Conservation (phyloP, 2,113 vertebrate genomes). For the Cercopithecus mona region DNA sequence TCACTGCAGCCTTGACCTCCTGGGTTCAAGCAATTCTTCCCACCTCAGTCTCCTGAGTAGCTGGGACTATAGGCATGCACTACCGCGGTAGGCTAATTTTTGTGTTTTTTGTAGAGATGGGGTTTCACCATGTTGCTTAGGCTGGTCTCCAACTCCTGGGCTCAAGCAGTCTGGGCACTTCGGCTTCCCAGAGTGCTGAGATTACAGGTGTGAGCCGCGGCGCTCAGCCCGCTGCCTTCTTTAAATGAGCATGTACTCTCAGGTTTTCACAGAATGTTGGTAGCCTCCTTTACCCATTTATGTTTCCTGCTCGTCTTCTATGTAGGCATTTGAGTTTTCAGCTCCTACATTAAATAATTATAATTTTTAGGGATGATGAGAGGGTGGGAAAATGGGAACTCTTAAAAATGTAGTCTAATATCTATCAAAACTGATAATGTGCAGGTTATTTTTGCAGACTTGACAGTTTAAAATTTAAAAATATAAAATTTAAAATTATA, state of each 20-base stretch:
- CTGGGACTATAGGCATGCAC: too few relatives aligned
- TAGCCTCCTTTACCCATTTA: background rate
- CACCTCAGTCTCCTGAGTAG: too few relatives aligned
- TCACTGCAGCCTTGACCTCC: too few relatives aligned
- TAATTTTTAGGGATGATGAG: background rate
- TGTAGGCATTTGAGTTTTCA: background rate
- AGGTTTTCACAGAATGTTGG: background rate
- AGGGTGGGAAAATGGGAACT: background rate
- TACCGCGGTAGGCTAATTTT: too few relatives aligned
- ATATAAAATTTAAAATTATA: background rate
- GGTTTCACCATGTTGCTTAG: too few relatives aligned
- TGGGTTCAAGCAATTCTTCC: too few relatives aligned
- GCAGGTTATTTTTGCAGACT: background rate
- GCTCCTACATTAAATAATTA: background rate
- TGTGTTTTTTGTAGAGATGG: too few relatives aligned
- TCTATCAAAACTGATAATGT: constrained; percentile 1
- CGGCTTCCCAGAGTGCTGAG: too few relatives aligned
- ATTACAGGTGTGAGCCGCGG: too few relatives aligned
- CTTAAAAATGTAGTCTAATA: background rate
- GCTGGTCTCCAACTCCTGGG: too few relatives aligned
- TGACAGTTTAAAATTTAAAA: constrained; percentile 41
- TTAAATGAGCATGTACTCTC: background rate
- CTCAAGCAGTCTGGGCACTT: too few relatives aligned
- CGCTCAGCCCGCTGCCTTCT: too few relatives aligned
- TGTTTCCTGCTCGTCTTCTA: background rate